A percentile compares a stretch with the other conserved stretches of the same genome.
Evolutionary conservation across 2,113 vertebrate species (phyloP).

Genomic region (Carollia perspicillata): DNA sequence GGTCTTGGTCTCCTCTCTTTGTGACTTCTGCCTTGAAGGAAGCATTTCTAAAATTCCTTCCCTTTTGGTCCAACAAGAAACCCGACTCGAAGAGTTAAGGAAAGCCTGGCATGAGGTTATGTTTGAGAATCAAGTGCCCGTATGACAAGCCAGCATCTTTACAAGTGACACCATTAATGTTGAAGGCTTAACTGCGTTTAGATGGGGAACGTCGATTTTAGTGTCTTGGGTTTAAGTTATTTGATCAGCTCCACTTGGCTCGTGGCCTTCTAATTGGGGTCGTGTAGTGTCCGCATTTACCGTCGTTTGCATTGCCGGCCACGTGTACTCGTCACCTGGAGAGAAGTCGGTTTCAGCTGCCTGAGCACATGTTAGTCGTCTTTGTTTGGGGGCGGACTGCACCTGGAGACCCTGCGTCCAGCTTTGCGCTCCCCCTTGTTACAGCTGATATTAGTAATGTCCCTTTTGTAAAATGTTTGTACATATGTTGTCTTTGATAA

Average conservation of each 20-base stretch:
- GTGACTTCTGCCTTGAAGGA: background rate
- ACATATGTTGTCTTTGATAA: constrained; percentile 64
- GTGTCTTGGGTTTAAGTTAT: background rate
- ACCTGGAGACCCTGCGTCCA: background rate
- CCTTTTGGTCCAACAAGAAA: background rate
- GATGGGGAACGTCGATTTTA: background rate
- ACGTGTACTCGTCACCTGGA: background rate
- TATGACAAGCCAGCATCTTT: background rate
- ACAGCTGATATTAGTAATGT: background rate
- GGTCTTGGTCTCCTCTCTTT: background rate
- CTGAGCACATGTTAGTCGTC: background rate
- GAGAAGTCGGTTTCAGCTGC: background rate
- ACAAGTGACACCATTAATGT: background rate
- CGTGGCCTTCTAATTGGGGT: background rate
- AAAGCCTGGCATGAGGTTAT: background rate
- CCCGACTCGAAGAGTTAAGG: background rate
- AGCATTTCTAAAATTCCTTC: constrained; percentile 32
- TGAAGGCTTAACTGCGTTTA: constrained; percentile 15
- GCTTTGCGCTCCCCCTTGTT: background rate
- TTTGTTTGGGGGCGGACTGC: constrained; percentile 23
- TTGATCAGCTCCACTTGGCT: background rate
- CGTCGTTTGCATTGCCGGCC: background rate
- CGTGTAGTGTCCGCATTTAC: background rate
- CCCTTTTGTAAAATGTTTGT: constrained; percentile 69
- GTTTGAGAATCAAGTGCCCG: background rate